Evolutionary conservation across 2,888 invertebrate species (phyloP).

Genomic region (Lagria hirta): DNA sequence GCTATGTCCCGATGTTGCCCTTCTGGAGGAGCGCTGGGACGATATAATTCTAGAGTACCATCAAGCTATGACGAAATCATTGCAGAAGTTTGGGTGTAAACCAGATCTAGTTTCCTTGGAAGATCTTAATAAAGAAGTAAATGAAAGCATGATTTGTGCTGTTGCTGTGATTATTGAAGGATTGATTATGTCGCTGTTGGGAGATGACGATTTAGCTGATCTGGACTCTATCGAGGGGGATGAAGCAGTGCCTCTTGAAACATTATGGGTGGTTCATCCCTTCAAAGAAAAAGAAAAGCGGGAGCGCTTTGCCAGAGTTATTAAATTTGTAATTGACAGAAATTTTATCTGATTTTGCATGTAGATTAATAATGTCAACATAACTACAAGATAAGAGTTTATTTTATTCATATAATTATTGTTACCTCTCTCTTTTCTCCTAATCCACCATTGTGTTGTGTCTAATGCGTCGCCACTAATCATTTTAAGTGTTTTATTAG

Average conservation of each 20-base stretch:
- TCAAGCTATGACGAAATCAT: conserved; percentile 57
- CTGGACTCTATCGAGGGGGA: conserved; percentile 60
- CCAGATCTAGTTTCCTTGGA: conserved; percentile 60
- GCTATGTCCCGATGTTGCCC: conserved; percentile 62
- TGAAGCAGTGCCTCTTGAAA: conserved; percentile 61
- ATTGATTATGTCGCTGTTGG: conserved; percentile 59
- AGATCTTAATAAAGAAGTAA: conserved; percentile 58
- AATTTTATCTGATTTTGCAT: conserved; percentile 58
- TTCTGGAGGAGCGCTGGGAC: conserved; percentile 62
- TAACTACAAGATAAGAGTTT: not conserved
- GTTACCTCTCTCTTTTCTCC: no score
- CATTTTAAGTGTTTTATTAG: no score
- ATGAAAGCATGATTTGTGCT: conserved; percentile 60
- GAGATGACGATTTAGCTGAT: conserved; percentile 60
- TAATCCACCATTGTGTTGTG: no score
- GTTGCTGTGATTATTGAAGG: conserved; percentile 63
- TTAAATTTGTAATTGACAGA: conserved; percentile 65
- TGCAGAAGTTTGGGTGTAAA: conserved; percentile 63
- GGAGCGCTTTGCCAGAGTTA: conserved; percentile 62
- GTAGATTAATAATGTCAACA: no score
- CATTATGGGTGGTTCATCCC: conserved; percentile 63
- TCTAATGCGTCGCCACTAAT: not conserved
- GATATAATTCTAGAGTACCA: conserved; percentile 63
- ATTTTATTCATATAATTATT: no score
- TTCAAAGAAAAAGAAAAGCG: conserved; percentile 62